Evolutionary conservation across 2,888 invertebrate species (phyloP), one percentile per base, ranked within the genome.

Genomic region (Pollenia labialis): DNA sequence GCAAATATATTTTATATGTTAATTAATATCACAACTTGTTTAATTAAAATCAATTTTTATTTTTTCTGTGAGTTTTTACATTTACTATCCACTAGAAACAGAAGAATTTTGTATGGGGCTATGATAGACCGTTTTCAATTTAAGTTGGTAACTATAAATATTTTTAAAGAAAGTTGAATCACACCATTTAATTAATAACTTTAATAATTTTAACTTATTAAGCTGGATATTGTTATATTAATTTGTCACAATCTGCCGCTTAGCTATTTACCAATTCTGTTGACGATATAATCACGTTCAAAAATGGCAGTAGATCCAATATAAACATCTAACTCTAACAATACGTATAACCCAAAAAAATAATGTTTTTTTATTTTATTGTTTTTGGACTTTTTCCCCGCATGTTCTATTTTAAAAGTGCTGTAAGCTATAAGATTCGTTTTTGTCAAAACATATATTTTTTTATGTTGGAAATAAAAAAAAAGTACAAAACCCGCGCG

Each of bases 311-410:
- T 40, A 50, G 8, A n/a, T 48, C 50, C 12, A 69, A 18, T 42
- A 42, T 50, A 14, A 18, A 32, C 18, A 7, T 10, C 77, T 23
- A 68, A 79, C 56, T 69, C 23, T 18, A 52, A 18, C n/a, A 52
- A 58, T 16, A 16, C 52, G 62, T 32, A 32, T 32, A 60, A 50
- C 48, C 14, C 11, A 52, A 52, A 71, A 71, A 80, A 62, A 48
- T 50, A 12, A 14, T 18, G 11, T 46, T 18, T 9, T 50, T 11
- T 54, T n/a, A 16, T 69, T 77, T 56, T 69, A 42, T 60, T 69
- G 40, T 32, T 11, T 52, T 40, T 44, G 40, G 32, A 32, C 11
- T 8, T 12, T 12, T 66, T 32, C 32, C 8, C 44, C 18, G 40
- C 1, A 8, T 52, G 12, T 46, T 66, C 9, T 66, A 58, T 58